phyloP scores from a whole-genome alignment of 2,113 vertebrate species.

The Microcebus murinus region DNA sequence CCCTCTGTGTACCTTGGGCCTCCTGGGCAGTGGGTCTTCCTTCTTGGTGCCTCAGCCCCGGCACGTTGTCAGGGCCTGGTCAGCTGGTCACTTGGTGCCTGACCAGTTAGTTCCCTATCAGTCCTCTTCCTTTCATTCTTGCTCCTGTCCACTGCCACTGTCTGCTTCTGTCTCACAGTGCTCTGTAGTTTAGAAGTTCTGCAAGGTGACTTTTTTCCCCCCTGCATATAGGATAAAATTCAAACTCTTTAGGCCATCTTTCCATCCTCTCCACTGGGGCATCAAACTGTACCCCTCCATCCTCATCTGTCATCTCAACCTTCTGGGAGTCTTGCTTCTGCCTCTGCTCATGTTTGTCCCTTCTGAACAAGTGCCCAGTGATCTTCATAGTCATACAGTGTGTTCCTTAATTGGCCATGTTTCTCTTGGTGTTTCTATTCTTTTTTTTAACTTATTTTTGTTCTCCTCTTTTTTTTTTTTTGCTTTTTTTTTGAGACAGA shows the following conservation, averaged over 20 bases:
- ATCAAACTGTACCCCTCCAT: background rate
- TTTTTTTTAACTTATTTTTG: too few species aligned
- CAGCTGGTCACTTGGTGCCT: background rate
- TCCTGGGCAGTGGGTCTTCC: fast-evolving
- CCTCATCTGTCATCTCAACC: background rate
- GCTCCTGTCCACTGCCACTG: background rate
- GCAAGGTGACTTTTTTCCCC: background rate
- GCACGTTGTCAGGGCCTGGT: too few species aligned
- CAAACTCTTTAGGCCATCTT: background rate
- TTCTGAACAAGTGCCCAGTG: background rate
- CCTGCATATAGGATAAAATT: background rate
- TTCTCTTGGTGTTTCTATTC: background rate
- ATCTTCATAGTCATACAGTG: background rate
- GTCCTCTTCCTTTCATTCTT: background rate
- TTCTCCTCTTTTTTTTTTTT: too few species aligned
- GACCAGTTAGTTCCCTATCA: fast-evolving
- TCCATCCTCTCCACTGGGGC: background rate
- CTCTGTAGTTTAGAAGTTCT: background rate
- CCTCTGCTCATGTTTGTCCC: background rate
- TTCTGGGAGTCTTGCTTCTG: background rate
- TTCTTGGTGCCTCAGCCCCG: background rate
- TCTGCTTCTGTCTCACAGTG: background rate
- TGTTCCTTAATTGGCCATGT: background rate
- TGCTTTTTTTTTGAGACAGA: too few species aligned
- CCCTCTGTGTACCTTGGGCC: background rate